Evolutionary conservation across 92 coral and sea anemone species (phyloP).

Genomic region (Virgularia gustaviana): DNA sequence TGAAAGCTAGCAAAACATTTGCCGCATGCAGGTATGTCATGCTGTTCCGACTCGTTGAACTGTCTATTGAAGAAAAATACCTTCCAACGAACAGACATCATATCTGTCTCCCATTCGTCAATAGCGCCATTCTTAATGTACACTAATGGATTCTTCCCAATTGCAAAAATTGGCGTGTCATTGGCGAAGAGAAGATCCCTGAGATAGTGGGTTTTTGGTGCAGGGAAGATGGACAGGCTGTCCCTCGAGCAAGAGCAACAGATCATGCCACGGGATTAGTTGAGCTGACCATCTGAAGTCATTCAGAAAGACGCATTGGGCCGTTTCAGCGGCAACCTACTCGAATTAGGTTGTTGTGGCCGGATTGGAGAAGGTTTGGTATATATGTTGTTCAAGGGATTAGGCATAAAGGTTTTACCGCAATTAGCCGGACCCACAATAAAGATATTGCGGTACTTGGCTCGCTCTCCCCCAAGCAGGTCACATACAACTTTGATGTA

Average conservation of each 20-base stretch:
- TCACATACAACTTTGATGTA: slow-evolving; percentile 2
- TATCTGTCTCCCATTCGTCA: slow-evolving; percentile 53
- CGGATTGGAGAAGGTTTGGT: slow-evolving; percentile 45
- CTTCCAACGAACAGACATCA: too few species aligned
- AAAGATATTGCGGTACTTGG: slow-evolving; percentile 39
- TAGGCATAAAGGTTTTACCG: slow-evolving; percentile 30
- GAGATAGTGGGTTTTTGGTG: slow-evolving; percentile 60
- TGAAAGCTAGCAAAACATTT: neutral
- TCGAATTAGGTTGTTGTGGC: slow-evolving; percentile 52
- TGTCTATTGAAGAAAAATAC: neutral
- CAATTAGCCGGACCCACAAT: slow-evolving; percentile 57
- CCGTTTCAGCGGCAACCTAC: slow-evolving; percentile 45
- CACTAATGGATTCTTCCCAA: slow-evolving; percentile 40
- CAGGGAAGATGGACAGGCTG: slow-evolving; percentile 54
- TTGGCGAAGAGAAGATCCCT: slow-evolving; percentile 15
- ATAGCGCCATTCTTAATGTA: slow-evolving; percentile 35
- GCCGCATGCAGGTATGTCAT: neutral
- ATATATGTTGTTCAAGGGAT: slow-evolving; percentile 41
- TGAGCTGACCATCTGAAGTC: slow-evolving; percentile 5
- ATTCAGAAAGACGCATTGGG: slow-evolving; percentile 46
- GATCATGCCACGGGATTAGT: slow-evolving; percentile 18
- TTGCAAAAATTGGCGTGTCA: slow-evolving; percentile 57
- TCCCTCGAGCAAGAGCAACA: slow-evolving; percentile 48
- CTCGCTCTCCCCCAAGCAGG: slow-evolving; percentile 28
- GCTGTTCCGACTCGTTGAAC: neutral